A percentile compares a stretch with the other conserved stretches of the same genome.
These are phyloP conservation scores for Tipula unca DNA, from an alignment of 2,888 invertebrate genomes.

Conservation along the genomic window DNA sequence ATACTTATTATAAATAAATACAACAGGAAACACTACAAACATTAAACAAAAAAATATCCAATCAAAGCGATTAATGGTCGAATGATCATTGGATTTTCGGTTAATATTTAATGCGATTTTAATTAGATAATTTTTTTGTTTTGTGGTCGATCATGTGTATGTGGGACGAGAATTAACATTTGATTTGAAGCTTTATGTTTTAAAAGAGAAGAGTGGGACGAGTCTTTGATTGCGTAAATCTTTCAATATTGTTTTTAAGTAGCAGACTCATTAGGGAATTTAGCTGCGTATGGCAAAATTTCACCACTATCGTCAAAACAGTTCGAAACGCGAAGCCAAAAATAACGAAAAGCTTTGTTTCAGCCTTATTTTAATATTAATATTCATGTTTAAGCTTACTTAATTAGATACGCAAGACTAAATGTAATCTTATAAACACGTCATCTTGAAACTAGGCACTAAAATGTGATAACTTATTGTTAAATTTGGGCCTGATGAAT, in stretches of 20 bases:
- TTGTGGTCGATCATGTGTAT: neutral
- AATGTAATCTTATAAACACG: no score
- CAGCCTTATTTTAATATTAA: no score
- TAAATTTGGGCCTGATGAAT: no score
- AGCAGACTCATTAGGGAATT: neutral
- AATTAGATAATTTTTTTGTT: neutral
- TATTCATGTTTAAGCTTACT: no score
- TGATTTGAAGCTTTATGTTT: neutral
- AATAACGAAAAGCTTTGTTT: no score
- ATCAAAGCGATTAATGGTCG: neutral
- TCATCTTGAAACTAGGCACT: no score
- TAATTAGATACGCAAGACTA: no score
- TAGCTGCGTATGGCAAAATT: neutral
- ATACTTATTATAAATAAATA: neutral
- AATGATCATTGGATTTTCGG: neutral
- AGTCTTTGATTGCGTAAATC: neutral
- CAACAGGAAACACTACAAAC: neutral
- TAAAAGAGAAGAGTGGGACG: neutral
- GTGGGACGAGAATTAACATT: neutral
- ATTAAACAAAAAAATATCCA: neutral
- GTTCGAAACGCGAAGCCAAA: no score
- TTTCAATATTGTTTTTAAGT: neutral
- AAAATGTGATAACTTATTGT: no score
- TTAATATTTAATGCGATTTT: constrained; percentile 8
- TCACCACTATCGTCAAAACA: no score